A percentile compares a stretch with the other conserved stretches of the same genome.
These are phyloP conservation scores for Rhinichthys klamathensis DNA, from an alignment of 2,113 vertebrate genomes.

Conservation along the genomic window DNA sequence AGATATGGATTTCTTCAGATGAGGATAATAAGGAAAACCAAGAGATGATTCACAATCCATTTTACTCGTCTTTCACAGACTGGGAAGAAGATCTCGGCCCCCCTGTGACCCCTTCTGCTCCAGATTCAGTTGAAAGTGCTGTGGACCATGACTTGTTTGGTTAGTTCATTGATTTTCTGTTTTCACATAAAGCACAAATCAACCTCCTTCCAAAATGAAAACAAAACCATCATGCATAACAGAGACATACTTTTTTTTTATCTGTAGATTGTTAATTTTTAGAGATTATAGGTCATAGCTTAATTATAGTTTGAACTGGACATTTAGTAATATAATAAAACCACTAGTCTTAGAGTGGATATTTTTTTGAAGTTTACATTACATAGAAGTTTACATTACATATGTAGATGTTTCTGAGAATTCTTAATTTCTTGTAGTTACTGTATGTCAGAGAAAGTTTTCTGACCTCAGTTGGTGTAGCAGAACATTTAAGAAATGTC, in stretches of 20 bases:
- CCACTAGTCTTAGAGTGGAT: no score
- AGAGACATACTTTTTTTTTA: not conserved
- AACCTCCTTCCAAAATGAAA: not conserved
- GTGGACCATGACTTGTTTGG: constrained; percentile 57
- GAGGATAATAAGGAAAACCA: constrained; percentile 70
- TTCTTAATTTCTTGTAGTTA: not conserved
- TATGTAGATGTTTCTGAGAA: not conserved
- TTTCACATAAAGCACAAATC: not conserved
- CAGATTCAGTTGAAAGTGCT: constrained; percentile 67
- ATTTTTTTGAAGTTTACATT: no score
- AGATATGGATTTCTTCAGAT: constrained; percentile 69
- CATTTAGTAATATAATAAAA: not conserved
- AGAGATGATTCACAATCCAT: not conserved
- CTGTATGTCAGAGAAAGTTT: not conserved
- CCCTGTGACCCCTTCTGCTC: constrained; percentile 64
- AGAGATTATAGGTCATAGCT: not conserved
- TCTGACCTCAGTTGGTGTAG: not conserved
- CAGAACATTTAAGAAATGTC: not conserved
- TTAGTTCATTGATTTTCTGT: constrained; percentile 51
- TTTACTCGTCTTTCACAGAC: constrained; percentile 14
- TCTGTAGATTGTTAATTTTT: not conserved
- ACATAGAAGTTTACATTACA: not conserved
- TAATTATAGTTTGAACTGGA: not conserved
- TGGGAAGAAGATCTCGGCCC: constrained; percentile 68
- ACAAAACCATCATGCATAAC: not conserved